Conservation (phyloP, 1,140 invertebrate species). For the Mamestra configurata region DNA sequence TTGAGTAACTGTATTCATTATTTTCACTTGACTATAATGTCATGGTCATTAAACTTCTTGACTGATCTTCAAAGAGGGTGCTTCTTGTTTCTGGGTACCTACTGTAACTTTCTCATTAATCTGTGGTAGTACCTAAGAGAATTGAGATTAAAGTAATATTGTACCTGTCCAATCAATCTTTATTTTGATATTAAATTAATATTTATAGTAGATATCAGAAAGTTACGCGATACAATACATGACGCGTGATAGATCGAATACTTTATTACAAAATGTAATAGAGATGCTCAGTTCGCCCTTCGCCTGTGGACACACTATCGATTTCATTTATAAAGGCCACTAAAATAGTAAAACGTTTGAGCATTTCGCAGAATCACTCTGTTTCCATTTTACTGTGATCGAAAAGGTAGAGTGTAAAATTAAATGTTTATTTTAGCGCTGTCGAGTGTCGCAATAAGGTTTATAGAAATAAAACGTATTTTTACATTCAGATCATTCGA, state of each 20-base stretch:
- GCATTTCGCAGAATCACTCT: slow-evolving; percentile 13
- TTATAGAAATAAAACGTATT: slow-evolving; percentile 71
- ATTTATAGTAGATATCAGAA: not conserved
- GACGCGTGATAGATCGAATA: slow-evolving; percentile 9
- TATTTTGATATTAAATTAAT: too few species aligned
- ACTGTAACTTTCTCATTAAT: too few species aligned
- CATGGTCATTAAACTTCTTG: not conserved
- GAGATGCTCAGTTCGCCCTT: not conserved
- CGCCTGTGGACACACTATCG: not conserved
- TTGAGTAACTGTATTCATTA: not conserved
- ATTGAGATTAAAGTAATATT: too few species aligned
- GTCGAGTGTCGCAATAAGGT: not conserved
- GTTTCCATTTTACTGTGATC: not conserved
- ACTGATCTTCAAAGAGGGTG: not conserved
- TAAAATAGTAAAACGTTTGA: slow-evolving; percentile 9
- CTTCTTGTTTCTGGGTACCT: not conserved
- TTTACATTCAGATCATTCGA: slow-evolving; percentile 86
- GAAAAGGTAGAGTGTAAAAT: slow-evolving; percentile 1
- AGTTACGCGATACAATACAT: not conserved
- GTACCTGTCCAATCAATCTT: too few species aligned
- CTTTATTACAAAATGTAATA: not conserved
- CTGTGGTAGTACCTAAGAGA: too few species aligned
- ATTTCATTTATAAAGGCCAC: slow-evolving; percentile 19
- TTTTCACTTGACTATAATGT: not conserved
- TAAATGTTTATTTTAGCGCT: slow-evolving; percentile 8